Evolutionary conservation across 2,797 vertebrate species (phyloP).

Genomic region (Sebastes hubbsi): DNA sequence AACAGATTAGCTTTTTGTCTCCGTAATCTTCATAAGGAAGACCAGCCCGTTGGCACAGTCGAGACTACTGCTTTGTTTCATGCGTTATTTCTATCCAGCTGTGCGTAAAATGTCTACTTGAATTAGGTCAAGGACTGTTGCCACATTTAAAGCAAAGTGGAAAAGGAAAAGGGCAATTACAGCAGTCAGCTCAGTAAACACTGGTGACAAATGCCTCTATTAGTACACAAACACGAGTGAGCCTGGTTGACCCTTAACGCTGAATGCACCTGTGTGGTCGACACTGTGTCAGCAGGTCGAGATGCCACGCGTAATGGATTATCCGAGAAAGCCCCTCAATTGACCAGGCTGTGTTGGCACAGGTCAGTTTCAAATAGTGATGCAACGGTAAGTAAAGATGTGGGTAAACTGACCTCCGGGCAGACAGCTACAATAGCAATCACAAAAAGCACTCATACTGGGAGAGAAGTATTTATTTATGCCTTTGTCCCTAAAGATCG

Average conservation of each 20-base stretch:
- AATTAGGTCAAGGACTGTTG: slow-evolving; percentile 9
- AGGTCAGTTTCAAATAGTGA: slow-evolving; percentile 27
- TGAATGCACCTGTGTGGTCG: slow-evolving; percentile 73
- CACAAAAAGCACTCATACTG: background rate
- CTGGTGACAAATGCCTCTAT: slow-evolving; percentile 60
- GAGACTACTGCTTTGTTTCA: background rate
- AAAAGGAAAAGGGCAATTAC: slow-evolving; percentile 60
- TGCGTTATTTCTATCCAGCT: slow-evolving; percentile 25
- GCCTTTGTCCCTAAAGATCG: background rate
- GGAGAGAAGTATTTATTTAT: background rate
- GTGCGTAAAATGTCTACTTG: slow-evolving; percentile 23
- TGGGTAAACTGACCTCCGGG: slow-evolving; percentile 5
- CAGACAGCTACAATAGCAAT: slow-evolving; percentile 5
- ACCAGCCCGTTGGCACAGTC: background rate
- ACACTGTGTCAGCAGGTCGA: slow-evolving; percentile 64
- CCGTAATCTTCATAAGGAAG: background rate
- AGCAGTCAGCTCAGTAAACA: slow-evolving; percentile 65
- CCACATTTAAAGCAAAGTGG: slow-evolving; percentile 24
- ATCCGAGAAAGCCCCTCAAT: slow-evolving; percentile 44
- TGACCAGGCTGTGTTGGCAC: slow-evolving; percentile 37
- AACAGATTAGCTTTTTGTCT: background rate
- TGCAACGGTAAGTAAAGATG: slow-evolving; percentile 8
- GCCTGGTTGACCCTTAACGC: slow-evolving; percentile 43
- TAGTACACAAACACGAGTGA: slow-evolving; percentile 59
- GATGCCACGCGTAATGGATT: slow-evolving; percentile 73